Conservation (phyloP, 2,797 vertebrate genomes). For the Chaetophractus vellerosus region DNA sequence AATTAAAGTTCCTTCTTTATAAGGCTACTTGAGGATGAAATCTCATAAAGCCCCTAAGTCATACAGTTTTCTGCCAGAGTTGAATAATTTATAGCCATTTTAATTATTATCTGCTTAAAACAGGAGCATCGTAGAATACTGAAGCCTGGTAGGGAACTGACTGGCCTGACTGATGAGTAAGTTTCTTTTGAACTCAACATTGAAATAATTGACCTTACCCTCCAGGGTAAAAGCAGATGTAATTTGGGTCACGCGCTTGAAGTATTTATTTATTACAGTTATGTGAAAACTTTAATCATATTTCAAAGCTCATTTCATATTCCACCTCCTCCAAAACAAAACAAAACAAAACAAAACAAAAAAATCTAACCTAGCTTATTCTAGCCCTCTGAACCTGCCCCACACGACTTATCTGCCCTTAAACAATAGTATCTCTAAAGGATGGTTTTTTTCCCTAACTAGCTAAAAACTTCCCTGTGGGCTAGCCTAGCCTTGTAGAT, state of each 20-base stretch:
- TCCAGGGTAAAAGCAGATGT: background rate
- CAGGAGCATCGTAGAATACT: accelerated
- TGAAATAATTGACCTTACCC: background rate
- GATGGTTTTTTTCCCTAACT: background rate
- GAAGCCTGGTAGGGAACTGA: background rate
- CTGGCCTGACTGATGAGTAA: background rate
- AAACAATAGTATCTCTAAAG: background rate
- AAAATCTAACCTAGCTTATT: background rate
- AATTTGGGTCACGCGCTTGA: background rate
- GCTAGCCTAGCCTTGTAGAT: background rate
- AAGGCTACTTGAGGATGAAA: background rate
- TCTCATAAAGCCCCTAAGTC: background rate
- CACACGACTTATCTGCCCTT: background rate
- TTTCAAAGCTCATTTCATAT: background rate
- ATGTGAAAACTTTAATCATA: background rate
- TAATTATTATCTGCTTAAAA: background rate
- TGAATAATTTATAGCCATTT: background rate
- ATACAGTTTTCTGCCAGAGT: background rate
- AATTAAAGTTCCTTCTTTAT: background rate
- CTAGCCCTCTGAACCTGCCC: background rate
- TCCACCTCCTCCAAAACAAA: background rate
- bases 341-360: background rate
- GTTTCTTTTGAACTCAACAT: background rate
- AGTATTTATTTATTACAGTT: background rate
- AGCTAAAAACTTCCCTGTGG: background rate